Evolutionary conservation across 2,797 vertebrate species (phyloP), one percentile per base, ranked within the genome.

Genomic region (Anguilla megastoma): DNA sequence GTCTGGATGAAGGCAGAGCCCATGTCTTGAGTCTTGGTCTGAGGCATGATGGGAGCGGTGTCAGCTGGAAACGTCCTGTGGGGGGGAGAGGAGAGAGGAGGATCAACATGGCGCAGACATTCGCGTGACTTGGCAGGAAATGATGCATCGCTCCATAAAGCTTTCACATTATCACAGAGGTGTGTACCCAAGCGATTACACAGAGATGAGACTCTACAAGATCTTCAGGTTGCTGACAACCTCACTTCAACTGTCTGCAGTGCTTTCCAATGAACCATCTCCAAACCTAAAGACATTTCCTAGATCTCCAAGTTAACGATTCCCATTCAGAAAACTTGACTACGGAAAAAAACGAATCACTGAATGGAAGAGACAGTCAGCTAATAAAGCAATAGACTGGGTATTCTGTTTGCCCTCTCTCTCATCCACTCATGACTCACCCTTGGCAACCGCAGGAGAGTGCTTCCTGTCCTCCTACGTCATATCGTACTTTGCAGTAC

Each of bases 1-100:
- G 94, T 96, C 94, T 98, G 97, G 90, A 98, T 97, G 94, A 97
- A 94, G 91, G 97, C 96, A 0, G 96, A 96, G 14, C 96, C 96
- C 1, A 92, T 93, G 89, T 98, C 96, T 89, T 96, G 97, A 88
- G 94, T 88, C 93, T 97, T 98, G 0, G 85, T 7, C 0, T 94
- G 93, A 82, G 96, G 95, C 98, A 98, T 98, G 87, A 92, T 89
- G 86, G 94, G 88, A 92, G 94, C 89, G 50, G 91, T 89, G 89
- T 92, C 92, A 92, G 93, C 89, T 88, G 92, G 90, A 91, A 92
- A 91, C 2, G 87, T 91, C 91, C 94, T 95, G 87, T 8, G 14
- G n/a, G 24, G 52, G 6, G 16, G 84, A 16, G 52, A 41, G 33
- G 24, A 33, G 45, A 50, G 79, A 21, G 9, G 18, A 82, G 41